Evolutionary conservation across 37 sponge, comb jelly and placozoan species (phyloP).

Genomic region (Lycopodina hypogea): DNA sequence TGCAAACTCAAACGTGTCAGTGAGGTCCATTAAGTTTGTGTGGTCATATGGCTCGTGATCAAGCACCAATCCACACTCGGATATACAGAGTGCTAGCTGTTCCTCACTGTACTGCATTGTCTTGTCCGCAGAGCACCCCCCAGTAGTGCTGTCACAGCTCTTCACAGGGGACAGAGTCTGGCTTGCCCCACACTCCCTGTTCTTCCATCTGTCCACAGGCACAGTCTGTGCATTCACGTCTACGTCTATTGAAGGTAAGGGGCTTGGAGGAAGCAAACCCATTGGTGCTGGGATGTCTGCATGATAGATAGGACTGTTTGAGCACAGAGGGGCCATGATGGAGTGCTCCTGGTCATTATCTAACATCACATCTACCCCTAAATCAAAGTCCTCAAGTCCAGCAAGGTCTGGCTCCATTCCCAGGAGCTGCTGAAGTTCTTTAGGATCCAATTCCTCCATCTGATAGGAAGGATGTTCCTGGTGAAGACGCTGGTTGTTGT

Average conservation of each 20-base stretch:
- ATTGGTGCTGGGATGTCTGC: constrained; percentile 6
- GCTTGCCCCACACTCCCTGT: neutral
- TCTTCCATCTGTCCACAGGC: neutral
- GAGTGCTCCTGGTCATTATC: constrained; percentile 17
- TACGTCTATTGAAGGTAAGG: neutral
- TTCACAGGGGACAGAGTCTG: neutral
- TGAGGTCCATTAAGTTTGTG: too few relatives aligned
- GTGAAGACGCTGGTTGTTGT: neutral
- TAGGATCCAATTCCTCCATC: constrained; percentile 1
- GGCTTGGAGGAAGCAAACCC: neutral
- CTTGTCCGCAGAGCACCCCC: neutral
- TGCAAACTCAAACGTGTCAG: too few relatives aligned
- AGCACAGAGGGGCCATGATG: neutral
- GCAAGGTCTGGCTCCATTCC: constrained; percentile 5
- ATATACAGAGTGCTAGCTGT: too few relatives aligned
- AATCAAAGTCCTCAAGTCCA: constrained; percentile 40
- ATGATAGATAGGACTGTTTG: neutral
- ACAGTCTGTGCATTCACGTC: neutral
- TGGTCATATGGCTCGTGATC: too few relatives aligned
- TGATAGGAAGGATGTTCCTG: neutral
- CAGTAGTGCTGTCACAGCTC: neutral
- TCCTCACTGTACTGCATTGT: too few relatives aligned
- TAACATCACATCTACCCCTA: constrained; percentile 46
- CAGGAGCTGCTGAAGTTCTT: constrained; percentile 13
- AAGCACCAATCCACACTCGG: too few relatives aligned